These are phyloP conservation scores for Drosophila lowei DNA, from an alignment of 1,140 invertebrate genomes.

Conservation along the genomic window DNA sequence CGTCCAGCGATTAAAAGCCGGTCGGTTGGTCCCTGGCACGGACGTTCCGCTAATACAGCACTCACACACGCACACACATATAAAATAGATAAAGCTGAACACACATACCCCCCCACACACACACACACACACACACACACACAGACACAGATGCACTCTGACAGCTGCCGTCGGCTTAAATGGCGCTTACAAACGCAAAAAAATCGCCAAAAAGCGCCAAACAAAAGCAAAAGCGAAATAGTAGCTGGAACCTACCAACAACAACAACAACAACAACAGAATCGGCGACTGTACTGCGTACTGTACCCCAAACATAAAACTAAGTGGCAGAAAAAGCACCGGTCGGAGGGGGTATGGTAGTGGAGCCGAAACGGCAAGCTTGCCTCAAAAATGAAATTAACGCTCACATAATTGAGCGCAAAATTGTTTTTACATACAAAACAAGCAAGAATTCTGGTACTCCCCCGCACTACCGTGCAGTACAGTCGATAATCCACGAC, in stretches of 20 bases:
- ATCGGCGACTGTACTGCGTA: neutral
- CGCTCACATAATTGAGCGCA: slow-evolving; percentile 65
- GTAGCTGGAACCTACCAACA: slow-evolving; percentile 34
- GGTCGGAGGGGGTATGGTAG: no score
- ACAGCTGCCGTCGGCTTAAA: slow-evolving; percentile 61
- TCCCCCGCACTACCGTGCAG: no score
- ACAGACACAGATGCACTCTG: slow-evolving; percentile 15
- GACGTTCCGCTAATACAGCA: slow-evolving; percentile 5
- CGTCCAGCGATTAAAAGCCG: slow-evolving; percentile 60
- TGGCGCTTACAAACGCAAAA: slow-evolving; percentile 49
- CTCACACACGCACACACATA: slow-evolving; percentile 18
- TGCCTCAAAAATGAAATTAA: slow-evolving; percentile 52
- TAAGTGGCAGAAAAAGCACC: slow-evolving; percentile 21
- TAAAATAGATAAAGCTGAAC: slow-evolving; percentile 42
- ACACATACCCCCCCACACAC: slow-evolving; percentile 2
- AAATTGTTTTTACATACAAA: slow-evolving; percentile 54
- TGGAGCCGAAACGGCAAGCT: neutral
- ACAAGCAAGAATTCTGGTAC: no score
- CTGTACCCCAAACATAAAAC: slow-evolving; percentile 36
- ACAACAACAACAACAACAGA: slow-evolving; percentile 19
- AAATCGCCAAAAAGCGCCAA: slow-evolving; percentile 41
- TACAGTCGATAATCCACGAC: no score
- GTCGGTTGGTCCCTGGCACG: slow-evolving; percentile 13
- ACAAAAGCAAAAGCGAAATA: slow-evolving; percentile 50
- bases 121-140: neutral